Base-by-base conservation (phyloP, 2,888 invertebrate genomes). In the Anthophora plumipes region DNA sequence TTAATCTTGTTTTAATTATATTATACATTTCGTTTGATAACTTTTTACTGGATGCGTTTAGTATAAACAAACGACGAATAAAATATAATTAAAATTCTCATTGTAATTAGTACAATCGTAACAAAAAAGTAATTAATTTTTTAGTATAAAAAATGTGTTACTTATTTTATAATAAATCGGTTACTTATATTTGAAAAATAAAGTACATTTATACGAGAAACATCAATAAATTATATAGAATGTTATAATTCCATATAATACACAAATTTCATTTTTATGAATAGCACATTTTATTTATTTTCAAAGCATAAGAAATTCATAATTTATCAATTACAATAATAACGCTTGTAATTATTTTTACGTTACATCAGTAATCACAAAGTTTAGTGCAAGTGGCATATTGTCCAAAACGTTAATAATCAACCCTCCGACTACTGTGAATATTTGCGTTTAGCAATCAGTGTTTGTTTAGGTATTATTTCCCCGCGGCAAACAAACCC, bases 381-480 rank as follows among this genome's bases (percentile, higher is more conserved):
- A 22, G 52, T 39, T 22, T 52, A 52, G 41, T 17, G 43, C 11
- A n/a, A 14, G 41, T 43, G 25, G 25, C 22, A 3, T 22, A 41
- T 25, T 41, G n/a, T 41, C 39, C 20, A 43, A n/a, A 43, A 39
- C 41, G 43, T 60, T n/a, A 60, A 39, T n/a, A 60, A 39, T 22
- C 20, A 31, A 7, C 3, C 2, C n/a, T 22, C 41, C 5, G 7
- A 37, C 22, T 43, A 37, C 0, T 14, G 7, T 48, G 22, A 72
- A 54, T 72, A 46, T 39, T 72, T 64, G 25, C 39, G 31, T 52
- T n/a, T 17, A 9, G 9, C 46, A 64, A 75, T 22, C 37, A 20
- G 39, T 55, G 48, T 73, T 73, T 66, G 20, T 72, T 59, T 37
- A 70, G 50, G 48, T 57, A 61, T 55, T 20, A 17, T 43, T 63